Evolutionary conservation across 1,140 invertebrate species (phyloP), one percentile per base, ranked within the genome.

Genomic region (Heliconius hewitsoni): DNA sequence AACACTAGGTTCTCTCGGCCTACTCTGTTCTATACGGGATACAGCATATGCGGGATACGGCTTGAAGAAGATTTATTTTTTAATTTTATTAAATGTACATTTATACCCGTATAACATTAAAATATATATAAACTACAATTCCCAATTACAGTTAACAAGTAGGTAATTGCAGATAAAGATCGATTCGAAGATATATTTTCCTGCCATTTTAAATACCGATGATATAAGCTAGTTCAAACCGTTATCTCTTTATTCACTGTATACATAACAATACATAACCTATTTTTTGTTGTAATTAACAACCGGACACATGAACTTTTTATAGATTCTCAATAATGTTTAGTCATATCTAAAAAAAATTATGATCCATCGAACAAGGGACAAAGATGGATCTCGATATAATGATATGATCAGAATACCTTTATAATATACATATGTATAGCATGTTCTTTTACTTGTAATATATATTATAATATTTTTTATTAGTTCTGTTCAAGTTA

Each of bases 281-380:
- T 80, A 85, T 81, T 85, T 83, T 83, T 85, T 85, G 78, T 79
- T 75, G 73, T 82, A 84, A 84, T 81, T 80, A 81, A 81, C 78
- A 81, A 83, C 83, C 81, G 83, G 83, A 85, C 79, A 82, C 78
- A 85, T 85, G 82, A 80, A 81, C 73, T 83, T 85, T 85, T 85
- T 85, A 85, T 85, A 80, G 82, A 79, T 85, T 85, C 74, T 74
- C 80, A 83, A 83, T 78, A 84, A 75, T 70, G 76, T 79, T 81
- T 81, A 81, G 80, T 85, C 83, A 85, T 77, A 55, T 80, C 82
- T 83, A 83, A 83, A 85, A 79, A 81, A 78, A 76, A 73, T 30
- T 78, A 82, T 80, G 83, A 82, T 76, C 77, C 55, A 77, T 73
- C 50, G 76, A 81, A 57, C 76, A 79, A 82, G 50, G 74, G 74